phyloP scores from a whole-genome alignment of 2,888 invertebrate species.

The Melieria picta region DNA sequence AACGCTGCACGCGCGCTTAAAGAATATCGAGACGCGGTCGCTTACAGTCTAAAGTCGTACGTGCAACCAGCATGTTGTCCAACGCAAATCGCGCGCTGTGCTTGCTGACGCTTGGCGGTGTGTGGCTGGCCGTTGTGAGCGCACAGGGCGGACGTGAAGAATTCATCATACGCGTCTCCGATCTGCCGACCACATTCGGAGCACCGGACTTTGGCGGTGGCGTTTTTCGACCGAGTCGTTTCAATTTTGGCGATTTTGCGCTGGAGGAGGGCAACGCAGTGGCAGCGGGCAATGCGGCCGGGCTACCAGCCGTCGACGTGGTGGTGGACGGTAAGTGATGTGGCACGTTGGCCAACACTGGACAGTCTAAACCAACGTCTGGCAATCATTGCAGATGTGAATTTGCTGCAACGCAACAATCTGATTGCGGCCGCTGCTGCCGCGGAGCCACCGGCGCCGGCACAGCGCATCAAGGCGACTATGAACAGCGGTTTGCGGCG shows the following conservation, averaged over 20 bases:
- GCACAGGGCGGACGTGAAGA: slow-evolving; percentile 14
- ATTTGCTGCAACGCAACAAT: slow-evolving; percentile 40
- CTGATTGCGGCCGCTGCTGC: slow-evolving; percentile 54
- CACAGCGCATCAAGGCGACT: slow-evolving; percentile 49
- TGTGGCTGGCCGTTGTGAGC: slow-evolving; percentile 6
- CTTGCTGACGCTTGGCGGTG: slow-evolving; percentile 1
- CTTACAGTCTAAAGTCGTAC: slow-evolving; percentile 25
- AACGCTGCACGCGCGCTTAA: no score
- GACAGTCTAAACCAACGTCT: not conserved
- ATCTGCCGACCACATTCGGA: not conserved
- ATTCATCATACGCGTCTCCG: slow-evolving; percentile 29
- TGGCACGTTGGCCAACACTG: not conserved
- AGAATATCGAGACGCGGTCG: not conserved
- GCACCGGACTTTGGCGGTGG: no score
- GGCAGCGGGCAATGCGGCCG: not conserved
- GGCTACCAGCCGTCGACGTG: slow-evolving; percentile 18
- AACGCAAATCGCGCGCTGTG: slow-evolving; percentile 2
- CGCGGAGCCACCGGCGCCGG: slow-evolving; percentile 50
- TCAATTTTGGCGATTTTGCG: not conserved
- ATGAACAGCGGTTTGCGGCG: slow-evolving; percentile 55
- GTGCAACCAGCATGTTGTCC: slow-evolving; percentile 21
- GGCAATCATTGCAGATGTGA: slow-evolving; percentile 11
- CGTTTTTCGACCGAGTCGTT: not conserved
- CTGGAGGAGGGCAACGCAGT: not conserved
- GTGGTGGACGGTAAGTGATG: slow-evolving; percentile 22